Base-by-base conservation (phyloP, 2,113 vertebrate species). In the Kryptolebias marmoratus region DNA sequence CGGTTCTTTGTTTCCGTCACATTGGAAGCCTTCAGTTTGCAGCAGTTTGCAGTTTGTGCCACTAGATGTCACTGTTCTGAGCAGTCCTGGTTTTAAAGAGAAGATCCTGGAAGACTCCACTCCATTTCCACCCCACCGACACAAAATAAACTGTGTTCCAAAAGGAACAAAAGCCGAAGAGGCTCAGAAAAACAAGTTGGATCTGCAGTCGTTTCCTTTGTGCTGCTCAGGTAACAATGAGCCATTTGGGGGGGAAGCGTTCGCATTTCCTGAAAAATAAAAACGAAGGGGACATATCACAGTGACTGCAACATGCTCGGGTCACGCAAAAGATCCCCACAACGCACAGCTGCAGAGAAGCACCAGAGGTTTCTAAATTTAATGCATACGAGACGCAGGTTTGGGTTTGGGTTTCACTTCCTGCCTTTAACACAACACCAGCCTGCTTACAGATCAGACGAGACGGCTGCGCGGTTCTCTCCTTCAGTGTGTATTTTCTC, bases 181-280 rank as follows among this genome's bases (percentile, higher is more conserved):
- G 73, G 69, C 67, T 78, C 53, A 67, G 55, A 83, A 79, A 83
- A 73, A 83, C 69, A 1, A 59, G 65, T 62, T 39, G 77, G 85
- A 87, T 75, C 80, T 52, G 75, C 89, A 89, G 89, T 91, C 84
- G 88, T 91, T 91, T 91, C 90, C 91, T 86, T 48, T 28, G 22
- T 59, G 77, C 81, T 42, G 64, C 79, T 84, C 87, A 82, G 89
- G 87, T 93, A 91, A 89, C 90, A 91, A 90, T 90, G 81, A 86
- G 77, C 77, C 56, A 68, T 62, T 30, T 79, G 73, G 76, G 44
- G 82, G 72, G 75, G 78, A 73, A 77, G 75, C 75, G 28, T 52
- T 60, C 13, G 44, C 36, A 1, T 78, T 88, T 90, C 87, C 90
- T 89, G 80, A 68, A 54, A 85, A 77, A 83, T 79, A 75, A 44